Evolutionary conservation across 2,797 vertebrate genomes (phyloP), one percentile per base, ranked within the genome.

Genomic region (Chelidonichthys spinosus): DNA sequence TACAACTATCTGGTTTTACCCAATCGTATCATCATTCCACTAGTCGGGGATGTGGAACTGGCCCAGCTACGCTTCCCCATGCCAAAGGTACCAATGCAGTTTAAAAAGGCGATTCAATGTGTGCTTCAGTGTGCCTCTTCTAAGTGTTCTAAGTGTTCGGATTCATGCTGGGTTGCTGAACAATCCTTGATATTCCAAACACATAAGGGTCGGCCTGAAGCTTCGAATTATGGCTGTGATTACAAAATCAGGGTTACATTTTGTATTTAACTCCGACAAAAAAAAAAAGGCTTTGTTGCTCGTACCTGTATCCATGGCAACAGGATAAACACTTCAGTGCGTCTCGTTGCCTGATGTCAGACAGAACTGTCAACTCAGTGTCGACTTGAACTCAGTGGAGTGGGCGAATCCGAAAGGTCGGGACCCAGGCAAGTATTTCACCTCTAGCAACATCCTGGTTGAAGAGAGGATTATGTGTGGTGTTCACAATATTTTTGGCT

Each of bases 1-100:
- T 96, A 95, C 85, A 97, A 95, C 91, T 96, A 99, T 82, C 82
- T 99, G 94, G 98, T 99, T 77, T 95, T 99, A 83, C 98, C 98
- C 69, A 99, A 99, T 46, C 94, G 97, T 43, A 95, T 99, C 91
- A 99, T 97, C 10, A 93, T 99, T 58, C 98, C 98, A 36, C 95
- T 99, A 76, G 96, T 99, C 58, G 96, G 96, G 13, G 96, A 98
- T 32, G 85, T 97, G 80, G 95, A 99, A 63, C 94, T 99, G 49
- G 95, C 96, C 60, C 95, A 96, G 69, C 50, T 99, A 17, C 93
- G 97, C 60, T 99, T 99, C 81, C 98, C 98, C 4, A 95, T 99
- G 92, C 97, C 98, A 78, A 99, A 98, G 96, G 98, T 99, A 90
- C 89, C 18, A 25, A 40, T 54, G 15, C 35, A 54, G 14, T 40